Percentiles rank a stretch among this genome's conserved stretches.
phyloP scores from a whole-genome alignment of 2,888 invertebrate genomes.

The Crematogaster levior region DNA sequence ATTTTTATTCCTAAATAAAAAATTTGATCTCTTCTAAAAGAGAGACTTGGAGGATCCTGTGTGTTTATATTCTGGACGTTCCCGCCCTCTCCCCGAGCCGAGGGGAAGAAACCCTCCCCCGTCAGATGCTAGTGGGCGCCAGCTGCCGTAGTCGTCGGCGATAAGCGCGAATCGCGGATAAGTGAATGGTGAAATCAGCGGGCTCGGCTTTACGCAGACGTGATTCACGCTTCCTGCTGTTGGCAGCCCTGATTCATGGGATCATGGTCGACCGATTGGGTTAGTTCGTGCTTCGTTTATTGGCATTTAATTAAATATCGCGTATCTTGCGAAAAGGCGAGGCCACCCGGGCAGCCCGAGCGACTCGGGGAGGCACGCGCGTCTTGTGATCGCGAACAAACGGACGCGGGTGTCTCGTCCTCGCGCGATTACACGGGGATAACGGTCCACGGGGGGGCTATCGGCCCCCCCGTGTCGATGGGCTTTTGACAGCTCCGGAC shows the following conservation, averaged over 20 bases:
- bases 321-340: constrained; percentile 27
- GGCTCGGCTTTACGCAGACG: constrained; percentile 33
- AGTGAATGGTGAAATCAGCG: neutral
- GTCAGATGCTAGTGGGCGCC: too few relatives aligned
- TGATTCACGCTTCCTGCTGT: constrained; percentile 84
- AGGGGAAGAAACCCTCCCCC: too few relatives aligned
- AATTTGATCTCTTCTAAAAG: too few relatives aligned
- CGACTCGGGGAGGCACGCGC: neutral
- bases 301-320: constrained; percentile 72
- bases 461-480: constrained; percentile 1
- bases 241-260: constrained; percentile 83
- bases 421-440: constrained; percentile 17
- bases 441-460: constrained; percentile 61
- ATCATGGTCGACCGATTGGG: constrained; percentile 89
- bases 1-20: too few relatives aligned
- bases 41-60: too few relatives aligned
- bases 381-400: neutral
- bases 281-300: constrained; percentile 84
- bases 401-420: neutral
- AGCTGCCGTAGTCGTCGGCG: too few relatives aligned
- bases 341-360: too few relatives aligned
- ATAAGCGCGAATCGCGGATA: too few relatives aligned
- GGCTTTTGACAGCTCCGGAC: constrained; percentile 78
- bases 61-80: too few relatives aligned
- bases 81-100: too few relatives aligned